Evolutionary conservation across 2,113 vertebrate genomes (phyloP).

Genomic region (Charina bottae): DNA sequence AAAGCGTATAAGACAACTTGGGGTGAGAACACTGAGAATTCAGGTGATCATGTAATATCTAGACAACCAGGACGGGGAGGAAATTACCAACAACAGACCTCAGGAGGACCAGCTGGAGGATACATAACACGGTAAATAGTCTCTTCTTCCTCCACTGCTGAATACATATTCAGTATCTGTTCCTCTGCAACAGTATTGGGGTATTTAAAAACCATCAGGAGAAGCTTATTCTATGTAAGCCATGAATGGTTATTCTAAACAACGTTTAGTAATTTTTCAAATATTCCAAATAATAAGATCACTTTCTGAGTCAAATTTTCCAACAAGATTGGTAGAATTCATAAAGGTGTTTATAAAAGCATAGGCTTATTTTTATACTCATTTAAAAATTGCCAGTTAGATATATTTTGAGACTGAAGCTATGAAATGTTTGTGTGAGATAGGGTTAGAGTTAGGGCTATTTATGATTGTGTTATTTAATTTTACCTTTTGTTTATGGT

Average conservation of each 20-base stretch:
- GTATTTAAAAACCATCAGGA: not conserved
- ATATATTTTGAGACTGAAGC: not conserved
- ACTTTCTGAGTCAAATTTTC: not conserved
- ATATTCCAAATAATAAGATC: not conserved
- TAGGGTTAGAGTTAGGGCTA: not conserved
- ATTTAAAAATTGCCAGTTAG: not conserved
- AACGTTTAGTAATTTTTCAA: not conserved
- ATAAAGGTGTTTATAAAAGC: not conserved
- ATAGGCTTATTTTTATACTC: not conserved
- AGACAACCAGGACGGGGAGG: slow-evolving; percentile 79
- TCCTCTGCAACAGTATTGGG: not conserved
- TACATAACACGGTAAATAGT: slow-evolving; percentile 81
- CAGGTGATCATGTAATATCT: slow-evolving; percentile 77
- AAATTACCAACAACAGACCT: slow-evolving; percentile 73
- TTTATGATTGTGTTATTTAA: not conserved
- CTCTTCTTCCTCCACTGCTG: not conserved
- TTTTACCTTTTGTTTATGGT: not conserved
- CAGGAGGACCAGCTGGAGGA: slow-evolving; percentile 70
- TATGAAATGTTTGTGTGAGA: not conserved
- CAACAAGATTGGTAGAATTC: not conserved
- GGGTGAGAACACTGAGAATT: slow-evolving; percentile 75
- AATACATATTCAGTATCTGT: not conserved
- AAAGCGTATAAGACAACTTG: slow-evolving; percentile 88
- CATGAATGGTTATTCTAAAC: not conserved
- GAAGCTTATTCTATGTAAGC: not conserved